phyloP scores from a whole-genome alignment of 2,797 vertebrate genomes.

The Enteromius thamalakanensis region DNA sequence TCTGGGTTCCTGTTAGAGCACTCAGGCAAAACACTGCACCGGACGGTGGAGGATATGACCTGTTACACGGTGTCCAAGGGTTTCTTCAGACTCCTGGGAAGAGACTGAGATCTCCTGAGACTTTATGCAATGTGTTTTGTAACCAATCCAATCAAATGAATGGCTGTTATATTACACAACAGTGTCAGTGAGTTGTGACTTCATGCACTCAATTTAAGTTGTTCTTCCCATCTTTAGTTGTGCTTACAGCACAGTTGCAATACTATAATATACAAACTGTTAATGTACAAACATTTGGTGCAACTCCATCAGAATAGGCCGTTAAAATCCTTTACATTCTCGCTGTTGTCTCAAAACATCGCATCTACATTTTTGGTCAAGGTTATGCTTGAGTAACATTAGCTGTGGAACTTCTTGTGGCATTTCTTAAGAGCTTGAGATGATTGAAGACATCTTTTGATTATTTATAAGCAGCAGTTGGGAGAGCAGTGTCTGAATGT shows the following conservation, averaged over 20 bases:
- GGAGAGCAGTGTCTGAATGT: not conserved
- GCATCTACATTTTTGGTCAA: too few relatives aligned
- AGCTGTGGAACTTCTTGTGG: not conserved
- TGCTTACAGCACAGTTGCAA: not conserved
- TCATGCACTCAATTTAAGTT: not conserved
- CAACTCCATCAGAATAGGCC: too few relatives aligned
- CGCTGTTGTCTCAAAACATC: too few relatives aligned
- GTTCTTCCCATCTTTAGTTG: not conserved
- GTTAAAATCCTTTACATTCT: too few relatives aligned
- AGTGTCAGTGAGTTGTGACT: not conserved
- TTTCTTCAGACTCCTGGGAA: constrained; percentile 12
- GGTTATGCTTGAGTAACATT: too few relatives aligned
- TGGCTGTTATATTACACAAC: not conserved
- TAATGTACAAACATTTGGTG: too few relatives aligned
- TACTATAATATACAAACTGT: not conserved
- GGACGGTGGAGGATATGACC: constrained; percentile 17
- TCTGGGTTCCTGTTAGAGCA: constrained; percentile 21
- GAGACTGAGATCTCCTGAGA: not conserved
- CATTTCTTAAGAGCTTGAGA: not conserved
- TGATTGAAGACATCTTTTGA: not conserved
- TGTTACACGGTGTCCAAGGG: not conserved
- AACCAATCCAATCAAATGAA: not conserved
- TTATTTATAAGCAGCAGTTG: not conserved
- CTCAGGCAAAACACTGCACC: not conserved
- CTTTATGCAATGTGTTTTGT: not conserved